phyloP scores from a whole-genome alignment of 2,888 invertebrate genomes.

The Ethmia dodecea region DNA sequence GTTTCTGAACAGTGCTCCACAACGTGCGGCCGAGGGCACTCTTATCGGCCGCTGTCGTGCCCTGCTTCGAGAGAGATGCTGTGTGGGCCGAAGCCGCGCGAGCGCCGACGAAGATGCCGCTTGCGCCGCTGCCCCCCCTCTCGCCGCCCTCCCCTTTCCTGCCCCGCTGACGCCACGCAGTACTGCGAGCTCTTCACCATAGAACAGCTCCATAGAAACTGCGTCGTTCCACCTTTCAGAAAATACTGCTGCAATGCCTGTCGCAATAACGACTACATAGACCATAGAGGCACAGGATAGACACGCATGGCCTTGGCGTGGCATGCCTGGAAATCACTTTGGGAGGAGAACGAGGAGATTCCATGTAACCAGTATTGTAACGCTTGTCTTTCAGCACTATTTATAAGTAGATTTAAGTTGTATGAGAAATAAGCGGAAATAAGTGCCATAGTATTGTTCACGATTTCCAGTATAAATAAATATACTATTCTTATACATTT shows the following conservation, averaged over 20 bases:
- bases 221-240: slow-evolving; percentile 75
- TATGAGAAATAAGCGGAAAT: slow-evolving; percentile 30
- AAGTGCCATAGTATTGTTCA: slow-evolving; percentile 64
- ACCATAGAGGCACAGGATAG: slow-evolving; percentile 12
- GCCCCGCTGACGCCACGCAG: slow-evolving; percentile 53
- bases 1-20: slow-evolving; percentile 79
- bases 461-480: slow-evolving; percentile 44
- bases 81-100: slow-evolving; percentile 74
- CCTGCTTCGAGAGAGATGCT: slow-evolving; percentile 63
- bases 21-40: slow-evolving; percentile 78
- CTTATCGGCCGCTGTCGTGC: slow-evolving; percentile 73
- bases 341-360: slow-evolving; percentile 17
- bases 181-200: slow-evolving; percentile 64
- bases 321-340: neutral
- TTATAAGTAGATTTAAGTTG: slow-evolving; percentile 24
- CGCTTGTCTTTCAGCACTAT: slow-evolving; percentile 31
- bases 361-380: slow-evolving; percentile 55
- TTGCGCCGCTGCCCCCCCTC: slow-evolving; percentile 38
- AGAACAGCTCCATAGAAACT: slow-evolving; percentile 68
- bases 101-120: slow-evolving; percentile 71
- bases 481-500: slow-evolving; percentile 14
- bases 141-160: slow-evolving; percentile 33
- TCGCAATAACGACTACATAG: slow-evolving; percentile 27
- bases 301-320: neutral
- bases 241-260: slow-evolving; percentile 79